phyloP scores from a whole-genome alignment of 2,113 vertebrate species.

The Ibidorhyncha struthersii region DNA sequence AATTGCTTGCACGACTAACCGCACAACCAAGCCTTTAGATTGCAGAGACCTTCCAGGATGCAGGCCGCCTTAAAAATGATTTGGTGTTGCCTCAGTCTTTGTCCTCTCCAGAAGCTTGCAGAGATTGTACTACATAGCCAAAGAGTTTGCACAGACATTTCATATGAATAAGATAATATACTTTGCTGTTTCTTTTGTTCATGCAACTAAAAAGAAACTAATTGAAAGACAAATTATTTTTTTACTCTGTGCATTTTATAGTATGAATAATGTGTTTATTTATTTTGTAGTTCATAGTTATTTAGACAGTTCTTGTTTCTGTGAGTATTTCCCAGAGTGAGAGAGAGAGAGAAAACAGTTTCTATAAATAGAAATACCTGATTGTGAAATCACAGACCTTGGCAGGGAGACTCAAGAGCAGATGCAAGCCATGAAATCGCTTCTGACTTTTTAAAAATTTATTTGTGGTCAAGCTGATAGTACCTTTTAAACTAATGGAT shows the following conservation, averaged over 20 bases:
- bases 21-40: background rate
- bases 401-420: background rate
- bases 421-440: background rate
- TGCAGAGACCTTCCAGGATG: background rate
- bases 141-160: background rate
- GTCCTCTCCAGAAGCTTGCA: background rate
- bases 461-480: background rate
- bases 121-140: background rate
- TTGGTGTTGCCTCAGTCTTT: background rate
- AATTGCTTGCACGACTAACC: background rate
- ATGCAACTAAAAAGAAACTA: background rate
- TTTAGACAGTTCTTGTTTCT: background rate
- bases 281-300: background rate
- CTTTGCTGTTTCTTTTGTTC: background rate
- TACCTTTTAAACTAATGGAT: background rate
- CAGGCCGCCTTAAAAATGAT: background rate
- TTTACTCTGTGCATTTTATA: background rate
- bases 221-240: background rate
- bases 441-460: background rate
- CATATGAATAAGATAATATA: background rate
- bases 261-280: background rate
- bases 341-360: background rate
- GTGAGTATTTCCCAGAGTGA: background rate
- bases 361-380: slow-evolving; percentile 26
- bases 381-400: slow-evolving; percentile 33